Conservation (phyloP, 2,888 invertebrate species). For the Pteria penguin region DNA sequence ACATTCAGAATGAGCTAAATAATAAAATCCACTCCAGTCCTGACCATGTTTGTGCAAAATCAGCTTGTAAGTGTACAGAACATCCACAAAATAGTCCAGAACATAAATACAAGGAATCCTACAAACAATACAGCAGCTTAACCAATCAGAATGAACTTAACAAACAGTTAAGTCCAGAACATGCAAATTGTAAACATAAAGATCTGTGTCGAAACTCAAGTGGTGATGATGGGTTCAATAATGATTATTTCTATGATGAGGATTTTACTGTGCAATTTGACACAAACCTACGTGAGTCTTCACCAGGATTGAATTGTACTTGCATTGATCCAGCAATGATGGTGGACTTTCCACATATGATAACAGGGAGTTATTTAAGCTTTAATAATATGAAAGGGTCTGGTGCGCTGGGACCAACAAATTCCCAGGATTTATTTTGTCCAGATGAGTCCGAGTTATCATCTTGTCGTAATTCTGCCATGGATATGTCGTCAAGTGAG, state of each 20-base stretch:
- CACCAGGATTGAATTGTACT: slow-evolving; percentile 56
- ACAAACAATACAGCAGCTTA: neutral
- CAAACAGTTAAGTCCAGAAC: slow-evolving; percentile 34
- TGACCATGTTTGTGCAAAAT: neutral
- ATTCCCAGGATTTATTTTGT: slow-evolving; percentile 35
- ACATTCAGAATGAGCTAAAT: neutral
- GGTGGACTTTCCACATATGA: slow-evolving; percentile 63
- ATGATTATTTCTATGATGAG: slow-evolving; percentile 79
- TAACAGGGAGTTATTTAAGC: slow-evolving; percentile 65
- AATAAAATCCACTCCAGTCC: slow-evolving; percentile 9
- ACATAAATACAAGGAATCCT: neutral
- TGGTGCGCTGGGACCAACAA: slow-evolving; percentile 49
- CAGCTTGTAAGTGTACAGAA: neutral
- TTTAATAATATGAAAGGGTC: slow-evolving; percentile 63
- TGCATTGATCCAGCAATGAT: slow-evolving; percentile 53
- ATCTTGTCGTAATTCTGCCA: slow-evolving; percentile 66
- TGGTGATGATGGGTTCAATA: slow-evolving; percentile 73
- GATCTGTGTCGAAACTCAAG: neutral
- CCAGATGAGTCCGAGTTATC: slow-evolving; percentile 73
- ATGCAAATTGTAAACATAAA: neutral
- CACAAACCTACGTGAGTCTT: slow-evolving; percentile 69
- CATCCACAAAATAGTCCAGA: neutral
- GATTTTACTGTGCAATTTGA: slow-evolving; percentile 76
- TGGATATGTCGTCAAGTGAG: slow-evolving; percentile 74
- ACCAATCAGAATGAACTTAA: slow-evolving; percentile 21